Evolutionary conservation across 2,888 invertebrate genomes (phyloP).

Genomic region (Pyrocoelia pectoralis): DNA sequence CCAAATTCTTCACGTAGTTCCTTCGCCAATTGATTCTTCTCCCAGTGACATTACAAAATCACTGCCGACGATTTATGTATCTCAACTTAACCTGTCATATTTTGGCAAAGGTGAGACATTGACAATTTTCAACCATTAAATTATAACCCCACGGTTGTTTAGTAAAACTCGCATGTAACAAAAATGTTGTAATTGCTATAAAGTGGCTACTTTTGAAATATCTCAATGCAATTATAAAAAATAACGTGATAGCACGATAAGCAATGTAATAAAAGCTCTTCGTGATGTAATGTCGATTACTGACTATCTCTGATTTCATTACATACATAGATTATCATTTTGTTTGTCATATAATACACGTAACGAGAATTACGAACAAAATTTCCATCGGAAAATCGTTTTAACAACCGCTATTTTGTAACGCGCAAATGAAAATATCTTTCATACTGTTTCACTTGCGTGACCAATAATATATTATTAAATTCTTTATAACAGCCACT

Average conservation of each 20-base stretch:
- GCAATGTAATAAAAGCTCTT: constrained; percentile 14
- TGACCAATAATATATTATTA: constrained; percentile 43
- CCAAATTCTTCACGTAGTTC: too few relatives aligned
- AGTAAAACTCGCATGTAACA: constrained; percentile 1
- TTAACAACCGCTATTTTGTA: constrained; percentile 9
- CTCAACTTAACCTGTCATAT: too few relatives aligned
- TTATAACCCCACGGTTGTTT: background rate
- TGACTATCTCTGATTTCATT: constrained; percentile 26
- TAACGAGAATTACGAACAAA: constrained; percentile 17
- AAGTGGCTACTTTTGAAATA: constrained; percentile 12
- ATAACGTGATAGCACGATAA: constrained; percentile 5
- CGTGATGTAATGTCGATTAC: constrained; percentile 13
- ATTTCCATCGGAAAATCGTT: constrained; percentile 12
- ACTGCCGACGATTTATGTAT: too few relatives aligned
- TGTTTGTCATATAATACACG: constrained; percentile 21
- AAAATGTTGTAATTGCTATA: constrained; percentile 12
- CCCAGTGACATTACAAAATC: too few relatives aligned
- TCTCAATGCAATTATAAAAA: constrained; percentile 12
- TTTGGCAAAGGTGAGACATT: too few relatives aligned
- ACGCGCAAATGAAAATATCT: constrained; percentile 16
- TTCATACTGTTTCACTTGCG: constrained; percentile 34
- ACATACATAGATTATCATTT: constrained; percentile 18
- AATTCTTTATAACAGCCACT: constrained; percentile 39
- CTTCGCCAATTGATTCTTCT: too few relatives aligned
- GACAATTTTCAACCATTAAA: too few relatives aligned